phyloP scores from a whole-genome alignment of 1,140 invertebrate species.

The Alviniconcha marisindica region DNA sequence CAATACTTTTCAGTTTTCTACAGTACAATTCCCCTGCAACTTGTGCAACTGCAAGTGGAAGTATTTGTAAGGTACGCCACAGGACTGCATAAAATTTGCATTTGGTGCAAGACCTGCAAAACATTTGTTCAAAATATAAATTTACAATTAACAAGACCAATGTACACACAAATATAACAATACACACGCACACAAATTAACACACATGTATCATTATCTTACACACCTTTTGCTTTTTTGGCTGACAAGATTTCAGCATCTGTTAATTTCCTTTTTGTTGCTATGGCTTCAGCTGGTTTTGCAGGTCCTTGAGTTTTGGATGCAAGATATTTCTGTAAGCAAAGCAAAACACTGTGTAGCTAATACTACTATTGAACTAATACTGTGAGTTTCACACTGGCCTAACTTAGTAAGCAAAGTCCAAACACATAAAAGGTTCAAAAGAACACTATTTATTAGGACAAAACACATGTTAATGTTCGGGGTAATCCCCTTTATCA shows the following conservation, averaged over 20 bases:
- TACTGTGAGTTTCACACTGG: no score
- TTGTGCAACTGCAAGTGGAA: no score
- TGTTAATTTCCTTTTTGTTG: constrained; percentile 20
- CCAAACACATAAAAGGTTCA: neutral
- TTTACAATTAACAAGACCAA: neutral
- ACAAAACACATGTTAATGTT: neutral
- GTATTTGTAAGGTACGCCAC: no score
- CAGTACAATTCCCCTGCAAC: no score
- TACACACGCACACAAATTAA: neutral
- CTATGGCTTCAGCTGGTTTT: constrained; percentile 4
- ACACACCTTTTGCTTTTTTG: constrained; percentile 30
- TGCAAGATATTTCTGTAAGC: neutral
- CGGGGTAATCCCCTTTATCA: neutral
- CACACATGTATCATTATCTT: no score
- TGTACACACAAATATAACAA: neutral
- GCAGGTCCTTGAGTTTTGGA: constrained; percentile 29
- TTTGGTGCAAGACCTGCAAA: no score
- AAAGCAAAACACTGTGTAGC: neutral
- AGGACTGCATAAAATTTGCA: no score
- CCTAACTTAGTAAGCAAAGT: neutral
- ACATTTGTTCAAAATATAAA: no score
- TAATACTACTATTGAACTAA: no score
- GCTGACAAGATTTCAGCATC: neutral
- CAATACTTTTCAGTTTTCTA: no score
- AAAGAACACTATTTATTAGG: neutral